Conservation (phyloP, 2,888 invertebrate species). For the Dryocosmus kuriphilus region DNA sequence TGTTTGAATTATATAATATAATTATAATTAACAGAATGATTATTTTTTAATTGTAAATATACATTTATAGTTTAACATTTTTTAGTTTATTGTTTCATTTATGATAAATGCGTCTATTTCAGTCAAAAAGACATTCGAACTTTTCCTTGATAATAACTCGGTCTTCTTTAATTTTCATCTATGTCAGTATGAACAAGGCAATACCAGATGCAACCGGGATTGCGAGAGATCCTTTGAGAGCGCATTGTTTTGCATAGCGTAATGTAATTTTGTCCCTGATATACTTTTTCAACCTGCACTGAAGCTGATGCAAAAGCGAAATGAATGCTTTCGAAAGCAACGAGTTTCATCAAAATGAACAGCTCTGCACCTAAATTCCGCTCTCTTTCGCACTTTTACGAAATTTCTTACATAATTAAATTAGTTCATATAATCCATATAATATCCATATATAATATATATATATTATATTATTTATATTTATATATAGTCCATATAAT, state of each 20-base stretch:
- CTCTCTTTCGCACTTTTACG: too few relatives aligned
- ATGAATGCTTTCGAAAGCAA: not conserved
- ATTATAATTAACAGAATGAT: too few relatives aligned
- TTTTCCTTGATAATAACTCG: not conserved
- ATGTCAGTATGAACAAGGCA: not conserved
- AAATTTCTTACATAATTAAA: too few relatives aligned
- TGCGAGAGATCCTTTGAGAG: constrained; percentile 1
- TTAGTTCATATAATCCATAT: too few relatives aligned
- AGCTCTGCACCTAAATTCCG: not conserved
- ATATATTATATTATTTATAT: too few relatives aligned
- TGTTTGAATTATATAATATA: too few relatives aligned
- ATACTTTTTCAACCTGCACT: constrained; percentile 48
- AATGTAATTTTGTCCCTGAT: constrained; percentile 53
- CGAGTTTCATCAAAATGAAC: not conserved
- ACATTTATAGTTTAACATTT: too few relatives aligned
- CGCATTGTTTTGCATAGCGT: constrained; percentile 50
- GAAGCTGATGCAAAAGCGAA: not conserved
- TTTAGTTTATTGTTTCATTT: not conserved
- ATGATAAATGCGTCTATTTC: not conserved
- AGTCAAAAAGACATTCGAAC: not conserved
- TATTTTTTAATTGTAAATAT: too few relatives aligned
- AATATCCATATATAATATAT: too few relatives aligned
- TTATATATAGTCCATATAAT: too few relatives aligned
- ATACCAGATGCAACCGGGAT: not conserved
- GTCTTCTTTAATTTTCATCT: not conserved